Evolutionary conservation across 1,140 invertebrate genomes (phyloP).

Genomic region (Plectus sambesii): DNA sequence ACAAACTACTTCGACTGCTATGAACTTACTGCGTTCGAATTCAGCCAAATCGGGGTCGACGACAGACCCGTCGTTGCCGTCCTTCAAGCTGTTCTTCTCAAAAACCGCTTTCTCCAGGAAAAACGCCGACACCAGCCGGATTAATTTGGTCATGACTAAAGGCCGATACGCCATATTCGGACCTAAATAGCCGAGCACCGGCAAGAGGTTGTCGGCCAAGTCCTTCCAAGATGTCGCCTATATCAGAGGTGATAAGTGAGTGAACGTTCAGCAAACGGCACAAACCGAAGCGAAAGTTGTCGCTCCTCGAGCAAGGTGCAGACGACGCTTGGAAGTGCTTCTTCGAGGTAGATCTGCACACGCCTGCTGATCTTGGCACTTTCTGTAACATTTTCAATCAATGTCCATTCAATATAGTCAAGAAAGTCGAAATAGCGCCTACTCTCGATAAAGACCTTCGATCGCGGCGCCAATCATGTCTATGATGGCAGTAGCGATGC

Average conservation of each 20-base stretch:
- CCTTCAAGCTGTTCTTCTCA: constrained; percentile 14
- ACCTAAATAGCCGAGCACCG: constrained; percentile 74
- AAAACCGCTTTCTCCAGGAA: constrained; percentile 56
- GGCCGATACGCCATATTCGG: constrained; percentile 75
- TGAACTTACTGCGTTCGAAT: no score
- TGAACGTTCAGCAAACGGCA: no score
- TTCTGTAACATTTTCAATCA: no score
- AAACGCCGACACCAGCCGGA: constrained; percentile 66
- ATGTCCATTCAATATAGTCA: no score
- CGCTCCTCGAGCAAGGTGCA: no score
- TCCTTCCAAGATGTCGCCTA: constrained; percentile 51
- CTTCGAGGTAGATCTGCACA: no score
- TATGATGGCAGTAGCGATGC: constrained; percentile 67
- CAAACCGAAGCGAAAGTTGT: no score
- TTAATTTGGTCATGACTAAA: constrained; percentile 57
- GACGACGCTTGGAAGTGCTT: no score
- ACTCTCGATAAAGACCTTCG: constrained; percentile 75
- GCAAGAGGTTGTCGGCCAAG: constrained; percentile 64
- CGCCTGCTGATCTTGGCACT: no score
- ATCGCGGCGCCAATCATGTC: constrained; percentile 69
- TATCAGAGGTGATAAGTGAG: no score
- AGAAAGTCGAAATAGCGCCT: constrained; percentile 28
- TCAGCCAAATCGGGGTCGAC: not conserved
- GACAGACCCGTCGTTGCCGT: constrained; percentile 3
- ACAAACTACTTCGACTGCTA: not conserved